phyloP scores from a whole-genome alignment of 23 tunicate genomes.

The Corella eumyota region DNA sequence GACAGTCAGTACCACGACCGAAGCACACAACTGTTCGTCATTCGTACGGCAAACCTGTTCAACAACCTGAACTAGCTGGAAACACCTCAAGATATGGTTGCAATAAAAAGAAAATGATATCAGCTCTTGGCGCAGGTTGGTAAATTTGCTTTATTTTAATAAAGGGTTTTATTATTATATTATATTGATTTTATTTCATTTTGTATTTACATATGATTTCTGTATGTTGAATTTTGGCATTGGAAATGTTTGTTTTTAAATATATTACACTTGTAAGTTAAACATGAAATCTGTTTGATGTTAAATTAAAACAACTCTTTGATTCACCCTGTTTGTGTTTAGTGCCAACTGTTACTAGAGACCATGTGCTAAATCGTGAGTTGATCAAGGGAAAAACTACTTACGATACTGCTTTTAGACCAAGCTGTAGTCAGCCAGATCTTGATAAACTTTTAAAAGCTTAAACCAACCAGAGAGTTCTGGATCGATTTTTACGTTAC shows the following conservation, averaged over 20 bases:
- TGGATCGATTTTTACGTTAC: conserved; percentile 50
- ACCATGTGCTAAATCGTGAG: conserved; percentile 70
- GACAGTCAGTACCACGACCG: conserved; percentile 32
- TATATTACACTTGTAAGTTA: too few relatives aligned
- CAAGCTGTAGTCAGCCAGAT: conserved; percentile 39
- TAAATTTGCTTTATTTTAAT: background rate
- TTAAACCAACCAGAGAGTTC: conserved; percentile 48
- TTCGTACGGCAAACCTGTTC: conserved; percentile 39
- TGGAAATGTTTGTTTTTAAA: too few relatives aligned
- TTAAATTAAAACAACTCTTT: too few relatives aligned
- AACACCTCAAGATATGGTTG: conserved; percentile 81
- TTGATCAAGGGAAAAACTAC: conserved; percentile 59
- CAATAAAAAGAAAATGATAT: conserved; percentile 45
- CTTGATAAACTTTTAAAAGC: conserved; percentile 35
- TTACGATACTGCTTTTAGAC: conserved; percentile 34
- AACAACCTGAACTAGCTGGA: conserved; percentile 42
- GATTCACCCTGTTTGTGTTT: too few relatives aligned
- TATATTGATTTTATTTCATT: too few relatives aligned
- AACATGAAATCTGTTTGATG: too few relatives aligned
- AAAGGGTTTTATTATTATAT: too few relatives aligned
- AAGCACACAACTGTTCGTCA: conserved; percentile 40
- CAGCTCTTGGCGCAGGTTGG: conserved; percentile 80
- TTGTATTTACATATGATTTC: too few relatives aligned
- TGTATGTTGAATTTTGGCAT: too few relatives aligned
- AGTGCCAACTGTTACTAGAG: conserved; percentile 76